Evolutionary conservation across 2,888 invertebrate genomes (phyloP).

Genomic region (Ernsta delagoae): DNA sequence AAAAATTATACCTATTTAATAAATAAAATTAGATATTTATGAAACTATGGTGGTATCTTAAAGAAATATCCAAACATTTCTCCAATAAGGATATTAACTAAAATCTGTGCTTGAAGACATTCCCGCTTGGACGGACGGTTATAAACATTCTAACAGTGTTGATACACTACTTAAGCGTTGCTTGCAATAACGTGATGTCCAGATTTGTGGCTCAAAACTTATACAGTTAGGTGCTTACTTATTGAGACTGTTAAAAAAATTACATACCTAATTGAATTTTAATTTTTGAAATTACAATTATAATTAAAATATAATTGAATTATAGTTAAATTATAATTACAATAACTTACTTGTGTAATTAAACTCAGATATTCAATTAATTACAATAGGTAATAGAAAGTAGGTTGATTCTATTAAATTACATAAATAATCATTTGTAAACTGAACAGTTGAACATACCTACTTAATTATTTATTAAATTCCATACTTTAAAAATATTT

Average conservation of each 20-base stretch:
- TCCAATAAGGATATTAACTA: slow-evolving; percentile 42
- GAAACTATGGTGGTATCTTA: not conserved
- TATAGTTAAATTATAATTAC: too few species aligned
- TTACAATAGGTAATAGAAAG: slow-evolving; percentile 4
- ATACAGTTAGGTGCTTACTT: too few species aligned
- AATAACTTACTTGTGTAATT: too few species aligned
- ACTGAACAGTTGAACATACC: too few species aligned
- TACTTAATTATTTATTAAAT: too few species aligned
- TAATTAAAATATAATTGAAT: not conserved
- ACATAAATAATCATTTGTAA: too few species aligned
- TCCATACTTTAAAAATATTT: not conserved
- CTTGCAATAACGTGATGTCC: slow-evolving; percentile 26
- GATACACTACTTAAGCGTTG: slow-evolving; percentile 49
- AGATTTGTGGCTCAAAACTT: slow-evolving; percentile 37
- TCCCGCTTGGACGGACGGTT: slow-evolving; percentile 77
- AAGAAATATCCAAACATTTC: slow-evolving; percentile 18
- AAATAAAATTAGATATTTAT: too few species aligned
- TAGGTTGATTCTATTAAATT: too few species aligned
- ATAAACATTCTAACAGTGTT: slow-evolving; percentile 61
- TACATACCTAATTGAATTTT: not conserved
- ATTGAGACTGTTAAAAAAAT: too few species aligned
- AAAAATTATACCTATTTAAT: too few species aligned
- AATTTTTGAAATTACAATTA: not conserved
- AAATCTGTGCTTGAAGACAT: slow-evolving; percentile 61
- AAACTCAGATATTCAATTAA: not conserved